phyloP scores from a whole-genome alignment of 2,888 invertebrate species.

The Rosalia funebris region DNA sequence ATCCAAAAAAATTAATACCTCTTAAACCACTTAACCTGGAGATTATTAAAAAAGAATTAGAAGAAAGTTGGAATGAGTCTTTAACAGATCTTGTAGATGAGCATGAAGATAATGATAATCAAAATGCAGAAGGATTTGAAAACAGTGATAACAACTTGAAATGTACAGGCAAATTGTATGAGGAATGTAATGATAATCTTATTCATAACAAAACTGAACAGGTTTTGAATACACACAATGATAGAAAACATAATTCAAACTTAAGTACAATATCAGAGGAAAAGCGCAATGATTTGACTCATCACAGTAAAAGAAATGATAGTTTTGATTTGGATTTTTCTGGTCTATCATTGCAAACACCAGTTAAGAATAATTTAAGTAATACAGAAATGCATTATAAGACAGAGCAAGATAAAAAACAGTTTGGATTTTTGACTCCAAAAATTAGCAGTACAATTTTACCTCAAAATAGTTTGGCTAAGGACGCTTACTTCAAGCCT shows the following conservation, averaged over 20 bases:
- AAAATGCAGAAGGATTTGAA: not conserved
- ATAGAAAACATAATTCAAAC: not conserved
- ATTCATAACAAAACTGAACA: not conserved
- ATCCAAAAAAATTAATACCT: constrained; percentile 21
- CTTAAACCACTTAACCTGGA: constrained; percentile 34
- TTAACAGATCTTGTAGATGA: not conserved
- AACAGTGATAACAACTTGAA: not conserved
- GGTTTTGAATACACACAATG: not conserved
- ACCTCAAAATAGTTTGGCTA: constrained; percentile 36
- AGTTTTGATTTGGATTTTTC: constrained; percentile 47
- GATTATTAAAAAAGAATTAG: constrained; percentile 33
- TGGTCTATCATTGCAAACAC: constrained; percentile 35
- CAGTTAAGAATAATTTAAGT: constrained; percentile 27
- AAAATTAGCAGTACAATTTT: constrained; percentile 37
- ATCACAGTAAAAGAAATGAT: constrained; percentile 34
- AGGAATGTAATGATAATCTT: not conserved
- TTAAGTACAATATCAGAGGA: constrained; percentile 11
- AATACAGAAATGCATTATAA: constrained; percentile 3
- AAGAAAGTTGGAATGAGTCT: constrained; percentile 19
- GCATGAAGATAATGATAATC: not conserved
- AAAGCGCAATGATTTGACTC: constrained; percentile 30
- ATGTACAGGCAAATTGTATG: not conserved
- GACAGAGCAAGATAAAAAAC: constrained; percentile 26
- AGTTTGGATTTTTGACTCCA: constrained; percentile 38
- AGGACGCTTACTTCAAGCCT: constrained; percentile 37